Conservation (phyloP, 1,140 invertebrate genomes). For the Diorhabda carinulata region DNA sequence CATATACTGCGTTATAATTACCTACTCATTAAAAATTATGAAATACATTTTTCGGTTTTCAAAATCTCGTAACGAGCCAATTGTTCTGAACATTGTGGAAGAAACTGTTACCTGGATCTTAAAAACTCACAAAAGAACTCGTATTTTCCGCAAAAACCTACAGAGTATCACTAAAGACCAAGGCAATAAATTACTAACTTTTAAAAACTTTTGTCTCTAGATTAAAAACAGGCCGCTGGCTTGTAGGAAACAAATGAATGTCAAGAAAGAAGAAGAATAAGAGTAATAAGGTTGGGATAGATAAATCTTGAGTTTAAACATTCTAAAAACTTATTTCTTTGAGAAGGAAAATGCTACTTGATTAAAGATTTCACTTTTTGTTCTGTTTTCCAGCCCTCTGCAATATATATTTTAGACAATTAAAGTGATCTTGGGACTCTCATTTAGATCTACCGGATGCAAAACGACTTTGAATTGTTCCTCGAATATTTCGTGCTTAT, state of each 20-base stretch:
- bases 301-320: conserved; percentile 41
- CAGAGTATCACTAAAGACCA: conserved; percentile 18
- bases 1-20: no score
- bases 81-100: not conserved
- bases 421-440: conserved; percentile 21
- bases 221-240: conserved; percentile 46
- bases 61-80: not conserved
- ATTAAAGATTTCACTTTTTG: conserved; percentile 37
- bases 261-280: conserved; percentile 43
- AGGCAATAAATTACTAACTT: conserved; percentile 41
- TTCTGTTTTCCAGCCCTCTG: conserved; percentile 20
- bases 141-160: conserved; percentile 21
- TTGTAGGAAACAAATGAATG: conserved; percentile 46
- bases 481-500: conserved; percentile 12
- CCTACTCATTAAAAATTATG: no score
- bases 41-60: no score
- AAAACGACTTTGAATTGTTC: conserved; percentile 18
- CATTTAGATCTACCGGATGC: conserved; percentile 19
- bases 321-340: conserved; percentile 32
- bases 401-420: conserved; percentile 24
- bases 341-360: conserved; percentile 27
- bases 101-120: conserved; percentile 17
- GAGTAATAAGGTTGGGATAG: conserved; percentile 44
- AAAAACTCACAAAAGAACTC: conserved; percentile 22
- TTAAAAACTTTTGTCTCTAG: conserved; percentile 42